Base-by-base conservation (phyloP, 2,888 invertebrate genomes). In the Tiliacea aurago region DNA sequence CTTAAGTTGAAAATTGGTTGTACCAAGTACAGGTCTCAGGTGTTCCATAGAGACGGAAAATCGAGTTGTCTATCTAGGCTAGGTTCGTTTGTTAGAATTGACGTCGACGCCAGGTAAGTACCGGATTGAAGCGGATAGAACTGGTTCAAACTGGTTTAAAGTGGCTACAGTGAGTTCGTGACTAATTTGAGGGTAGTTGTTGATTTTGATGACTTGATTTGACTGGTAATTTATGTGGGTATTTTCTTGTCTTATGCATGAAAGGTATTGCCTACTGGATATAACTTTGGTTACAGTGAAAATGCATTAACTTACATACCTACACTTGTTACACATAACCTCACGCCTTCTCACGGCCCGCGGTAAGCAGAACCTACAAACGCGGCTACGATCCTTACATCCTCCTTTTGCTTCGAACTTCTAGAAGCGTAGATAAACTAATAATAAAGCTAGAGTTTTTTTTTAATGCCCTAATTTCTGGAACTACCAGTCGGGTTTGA, bases 1-100 rank as follows among this genome's bases (percentile, higher is more conserved):
- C 2, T 64, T 59, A 43, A 65, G 73, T 70, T 75, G 51, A 23
- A 78, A 77, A 75, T 84, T 45, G 49, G 18, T 9, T 77, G 73
- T 10, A 20, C 0, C 15, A 0, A 59, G 23, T 56, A 47, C 51
- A 64, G 56, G 62, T 72, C 74, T 73, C 77, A 82, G 78, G 78
- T 78, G 74, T 58, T 80, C 45, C 37, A 20, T 74, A 70, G 73
- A 51, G 70, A 78, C 37, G 43, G 59, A 63, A 83, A 83, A 86
- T 86, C 76, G 77, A 86, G 76, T 84, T 86, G 79, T 83, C 78
- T 83, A 79, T 80, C 75, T 78, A 79, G 78, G 72, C 66, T 84
- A 77, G 66, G 72, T 81, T 84, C 78, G 75, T 82, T 86, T 85
- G 87, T 79, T 74, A 67, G 37, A 80, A 69, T 84, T 79, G 76